phyloP scores from a whole-genome alignment of 1,140 invertebrate species.

The Frieseomelitta varia region DNA sequence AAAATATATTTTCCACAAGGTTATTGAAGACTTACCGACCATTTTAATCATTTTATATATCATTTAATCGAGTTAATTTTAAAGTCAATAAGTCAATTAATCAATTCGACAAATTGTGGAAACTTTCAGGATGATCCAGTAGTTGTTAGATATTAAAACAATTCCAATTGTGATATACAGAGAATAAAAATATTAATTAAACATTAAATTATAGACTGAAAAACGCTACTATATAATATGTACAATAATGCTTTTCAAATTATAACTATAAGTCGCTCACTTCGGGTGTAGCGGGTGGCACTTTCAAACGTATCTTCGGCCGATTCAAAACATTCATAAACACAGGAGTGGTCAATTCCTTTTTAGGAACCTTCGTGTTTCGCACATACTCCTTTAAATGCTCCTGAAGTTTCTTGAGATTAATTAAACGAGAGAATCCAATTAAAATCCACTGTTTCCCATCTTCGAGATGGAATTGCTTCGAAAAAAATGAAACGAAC shows the following conservation, averaged over 20 bases:
- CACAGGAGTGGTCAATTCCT: conserved; percentile 2
- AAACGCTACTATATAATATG: not conserved
- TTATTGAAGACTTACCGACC: too few relatives aligned
- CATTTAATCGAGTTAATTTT: not conserved
- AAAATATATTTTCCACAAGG: too few relatives aligned
- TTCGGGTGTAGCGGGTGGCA: conserved; percentile 36
- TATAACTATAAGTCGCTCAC: not conserved
- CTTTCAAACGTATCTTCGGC: not conserved
- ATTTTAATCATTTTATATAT: too few relatives aligned
- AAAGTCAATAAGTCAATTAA: not conserved
- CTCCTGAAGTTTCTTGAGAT: conserved; percentile 18
- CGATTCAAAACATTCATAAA: conserved; percentile 41
- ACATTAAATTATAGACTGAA: not conserved
- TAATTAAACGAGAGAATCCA: not conserved
- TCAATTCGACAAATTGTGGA: not conserved
- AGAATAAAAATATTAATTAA: not conserved
- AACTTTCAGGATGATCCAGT: not conserved
- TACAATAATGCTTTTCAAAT: not conserved
- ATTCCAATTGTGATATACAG: not conserved
- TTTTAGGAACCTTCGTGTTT: not conserved
- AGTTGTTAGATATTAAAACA: not conserved
- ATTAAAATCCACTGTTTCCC: not conserved
- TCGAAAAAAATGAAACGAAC: not conserved
- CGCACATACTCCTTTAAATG: not conserved
- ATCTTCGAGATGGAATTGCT: not conserved